phyloP scores from a whole-genome alignment of 2,888 invertebrate species.

The Pantelozetes paolii region DNA sequence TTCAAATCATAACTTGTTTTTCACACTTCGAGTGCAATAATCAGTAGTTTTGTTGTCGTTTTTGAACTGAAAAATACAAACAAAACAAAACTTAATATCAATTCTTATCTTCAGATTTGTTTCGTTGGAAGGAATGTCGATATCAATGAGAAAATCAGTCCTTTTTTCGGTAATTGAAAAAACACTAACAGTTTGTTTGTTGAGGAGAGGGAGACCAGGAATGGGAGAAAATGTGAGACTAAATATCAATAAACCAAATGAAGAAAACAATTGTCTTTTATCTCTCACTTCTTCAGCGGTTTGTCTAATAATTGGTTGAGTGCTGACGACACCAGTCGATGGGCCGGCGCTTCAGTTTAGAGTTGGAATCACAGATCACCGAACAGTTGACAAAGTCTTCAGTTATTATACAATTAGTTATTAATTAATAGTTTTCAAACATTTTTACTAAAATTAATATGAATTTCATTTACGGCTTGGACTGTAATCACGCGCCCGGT shows the following conservation, averaged over 20 bases:
- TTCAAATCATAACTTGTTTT: too few relatives aligned
- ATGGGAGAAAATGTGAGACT: neutral
- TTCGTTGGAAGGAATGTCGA: slow-evolving; percentile 24
- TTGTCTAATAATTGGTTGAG: neutral
- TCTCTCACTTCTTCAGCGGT: neutral
- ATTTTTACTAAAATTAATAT: neutral
- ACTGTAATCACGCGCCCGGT: slow-evolving; percentile 20
- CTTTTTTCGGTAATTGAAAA: neutral
- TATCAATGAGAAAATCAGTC: neutral
- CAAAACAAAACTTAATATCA: neutral
- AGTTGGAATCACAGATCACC: neutral
- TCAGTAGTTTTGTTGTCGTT: neutral
- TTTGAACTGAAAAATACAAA: neutral
- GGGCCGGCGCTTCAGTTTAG: neutral
- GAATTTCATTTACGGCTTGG: neutral
- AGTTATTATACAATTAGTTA: neutral
- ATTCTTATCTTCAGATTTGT: slow-evolving; percentile 1
- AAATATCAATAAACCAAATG: neutral
- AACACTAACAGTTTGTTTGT: slow-evolving; percentile 3
- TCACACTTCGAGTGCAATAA: neutral
- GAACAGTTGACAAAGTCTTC: neutral
- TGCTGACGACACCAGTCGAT: neutral
- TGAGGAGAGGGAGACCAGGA: too few relatives aligned
- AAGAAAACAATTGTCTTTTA: neutral
- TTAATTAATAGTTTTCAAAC: neutral